Conservation (phyloP, 1,140 invertebrate species). For the Papilio aristodemus region DNA sequence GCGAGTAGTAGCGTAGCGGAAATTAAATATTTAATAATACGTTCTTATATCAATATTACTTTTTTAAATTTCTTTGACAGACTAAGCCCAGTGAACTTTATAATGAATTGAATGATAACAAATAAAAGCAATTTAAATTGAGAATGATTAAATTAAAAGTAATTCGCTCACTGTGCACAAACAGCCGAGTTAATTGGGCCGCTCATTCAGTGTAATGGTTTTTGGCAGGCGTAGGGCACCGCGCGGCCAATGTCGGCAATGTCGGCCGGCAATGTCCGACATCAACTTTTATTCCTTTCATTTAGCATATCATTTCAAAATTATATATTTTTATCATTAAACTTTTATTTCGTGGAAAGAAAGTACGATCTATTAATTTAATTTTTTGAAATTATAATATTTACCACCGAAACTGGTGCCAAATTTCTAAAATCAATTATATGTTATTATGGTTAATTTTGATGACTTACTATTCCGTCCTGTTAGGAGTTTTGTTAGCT, state of each 20-base stretch:
- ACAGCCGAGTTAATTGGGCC: conserved; percentile 12
- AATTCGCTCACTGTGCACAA: not conserved
- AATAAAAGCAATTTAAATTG: not conserved
- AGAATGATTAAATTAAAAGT: conserved; percentile 11
- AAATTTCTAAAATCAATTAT: no score
- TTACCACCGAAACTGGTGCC: no score
- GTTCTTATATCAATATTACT: not conserved
- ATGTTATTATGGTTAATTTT: no score
- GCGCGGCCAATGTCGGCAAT: not conserved
- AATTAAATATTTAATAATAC: no score
- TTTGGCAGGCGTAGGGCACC: conserved; percentile 9
- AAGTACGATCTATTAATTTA: no score
- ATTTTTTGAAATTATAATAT: no score
- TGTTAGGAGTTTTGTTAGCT: no score
- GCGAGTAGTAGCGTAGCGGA: no score
- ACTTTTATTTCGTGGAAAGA: not conserved
- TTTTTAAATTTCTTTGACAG: not conserved
- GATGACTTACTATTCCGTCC: no score
- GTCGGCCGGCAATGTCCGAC: not conserved
- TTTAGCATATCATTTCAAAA: not conserved
- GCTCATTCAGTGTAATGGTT: conserved; percentile 12
- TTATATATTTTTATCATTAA: not conserved
- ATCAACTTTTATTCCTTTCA: not conserved
- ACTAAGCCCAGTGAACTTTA: not conserved
- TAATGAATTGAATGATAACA: not conserved